phyloP scores from a whole-genome alignment of 2,797 vertebrate species.

The Avahi laniger region DNA sequence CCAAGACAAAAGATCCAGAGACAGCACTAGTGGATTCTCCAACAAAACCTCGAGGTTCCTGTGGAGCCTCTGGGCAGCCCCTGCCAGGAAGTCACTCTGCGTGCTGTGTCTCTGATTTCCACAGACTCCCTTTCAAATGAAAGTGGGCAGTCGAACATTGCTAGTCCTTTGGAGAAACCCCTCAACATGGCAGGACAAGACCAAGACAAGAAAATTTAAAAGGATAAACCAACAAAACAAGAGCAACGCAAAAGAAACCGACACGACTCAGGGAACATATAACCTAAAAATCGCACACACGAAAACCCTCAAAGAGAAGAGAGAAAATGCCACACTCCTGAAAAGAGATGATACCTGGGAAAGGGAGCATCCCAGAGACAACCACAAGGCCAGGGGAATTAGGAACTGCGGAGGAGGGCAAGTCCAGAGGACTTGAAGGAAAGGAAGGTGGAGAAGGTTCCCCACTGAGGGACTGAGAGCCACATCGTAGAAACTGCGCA shows the following conservation, averaged over 20 bases:
- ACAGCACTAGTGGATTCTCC: background rate
- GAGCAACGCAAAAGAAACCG: background rate
- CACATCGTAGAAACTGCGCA: accelerated
- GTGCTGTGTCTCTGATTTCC: accelerated
- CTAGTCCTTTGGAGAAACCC: background rate
- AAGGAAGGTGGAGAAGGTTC: background rate
- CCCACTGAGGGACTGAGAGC: background rate
- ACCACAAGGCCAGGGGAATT: background rate
- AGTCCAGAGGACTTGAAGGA: background rate
- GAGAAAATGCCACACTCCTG: accelerated
- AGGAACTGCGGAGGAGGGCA: no score
- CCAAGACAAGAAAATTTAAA: background rate
- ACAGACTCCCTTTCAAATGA: background rate
- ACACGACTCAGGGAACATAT: no score
- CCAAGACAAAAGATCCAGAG: background rate
- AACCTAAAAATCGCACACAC: background rate
- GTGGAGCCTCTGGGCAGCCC: background rate
- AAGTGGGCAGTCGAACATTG: background rate
- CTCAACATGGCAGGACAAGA: background rate
- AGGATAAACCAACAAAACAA: background rate
- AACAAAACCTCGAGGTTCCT: background rate
- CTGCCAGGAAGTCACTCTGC: no score
- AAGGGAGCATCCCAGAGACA: background rate
- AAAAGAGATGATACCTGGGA: background rate
- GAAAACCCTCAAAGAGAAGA: background rate